phyloP scores from a whole-genome alignment of 2,113 vertebrate species.

The Nannobrachium achirus region DNA sequence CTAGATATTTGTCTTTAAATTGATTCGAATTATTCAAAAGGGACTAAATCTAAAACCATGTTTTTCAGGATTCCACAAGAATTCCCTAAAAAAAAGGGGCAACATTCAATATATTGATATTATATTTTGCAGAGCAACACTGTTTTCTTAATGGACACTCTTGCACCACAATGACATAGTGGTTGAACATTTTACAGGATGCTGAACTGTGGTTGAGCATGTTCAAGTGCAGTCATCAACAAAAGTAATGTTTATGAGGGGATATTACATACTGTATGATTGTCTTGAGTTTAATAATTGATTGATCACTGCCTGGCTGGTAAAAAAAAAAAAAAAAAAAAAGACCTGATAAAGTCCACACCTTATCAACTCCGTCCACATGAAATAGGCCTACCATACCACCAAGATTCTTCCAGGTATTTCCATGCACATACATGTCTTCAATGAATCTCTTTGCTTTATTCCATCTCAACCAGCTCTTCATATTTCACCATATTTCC shows the following conservation, averaged over 20 bases:
- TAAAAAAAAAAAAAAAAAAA: background rate
- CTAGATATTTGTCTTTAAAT: too few relatives aligned
- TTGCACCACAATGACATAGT: background rate
- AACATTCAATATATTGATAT: background rate
- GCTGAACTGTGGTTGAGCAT: background rate
- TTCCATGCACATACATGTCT: constrained; percentile 24
- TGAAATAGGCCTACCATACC: too few relatives aligned
- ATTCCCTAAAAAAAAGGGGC: background rate
- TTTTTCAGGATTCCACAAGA: constrained; percentile 16
- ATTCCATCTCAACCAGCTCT: constrained; percentile 30
- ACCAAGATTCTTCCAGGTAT: constrained; percentile 5
- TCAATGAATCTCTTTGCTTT: constrained; percentile 30
- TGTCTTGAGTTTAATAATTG: background rate
- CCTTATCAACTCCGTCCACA: background rate
- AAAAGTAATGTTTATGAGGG: background rate
- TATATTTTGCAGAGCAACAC: background rate
- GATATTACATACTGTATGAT: constrained; percentile 4
- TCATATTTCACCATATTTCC: constrained; percentile 32
- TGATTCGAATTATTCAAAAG: too few relatives aligned
- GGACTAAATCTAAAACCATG: constrained; percentile 21
- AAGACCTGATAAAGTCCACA: background rate
- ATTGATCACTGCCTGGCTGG: background rate
- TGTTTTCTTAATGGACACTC: background rate
- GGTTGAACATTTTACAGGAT: constrained; percentile 10
- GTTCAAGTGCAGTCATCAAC: background rate